A percentile compares a stretch with the other conserved stretches of the same genome.
Conservation (phyloP, 2,888 invertebrate genomes). For the Ormia ochracea region DNA sequence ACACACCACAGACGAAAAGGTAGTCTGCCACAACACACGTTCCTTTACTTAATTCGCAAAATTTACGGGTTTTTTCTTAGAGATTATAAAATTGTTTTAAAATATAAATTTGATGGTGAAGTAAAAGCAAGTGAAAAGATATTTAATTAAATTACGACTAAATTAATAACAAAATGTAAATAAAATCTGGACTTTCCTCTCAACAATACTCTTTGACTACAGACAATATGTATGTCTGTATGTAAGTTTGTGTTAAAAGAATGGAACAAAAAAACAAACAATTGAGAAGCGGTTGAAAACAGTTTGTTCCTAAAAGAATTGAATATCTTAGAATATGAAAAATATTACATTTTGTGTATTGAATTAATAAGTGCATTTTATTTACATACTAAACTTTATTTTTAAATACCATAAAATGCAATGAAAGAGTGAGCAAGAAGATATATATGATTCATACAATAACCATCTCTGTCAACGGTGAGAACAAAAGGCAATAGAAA, state of each 20-base stretch:
- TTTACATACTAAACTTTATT: slow-evolving; percentile 15
- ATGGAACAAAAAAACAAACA: background rate
- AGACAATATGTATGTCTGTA: slow-evolving; percentile 1
- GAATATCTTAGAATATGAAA: background rate
- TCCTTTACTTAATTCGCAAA: slow-evolving; percentile 64
- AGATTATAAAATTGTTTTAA: slow-evolving; percentile 33
- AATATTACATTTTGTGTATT: background rate
- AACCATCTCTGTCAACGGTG: slow-evolving; percentile 10
- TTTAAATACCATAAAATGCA: slow-evolving; percentile 2
- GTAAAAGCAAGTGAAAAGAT: slow-evolving; percentile 3
- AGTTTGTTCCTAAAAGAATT: background rate
- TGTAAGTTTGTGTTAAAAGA: background rate
- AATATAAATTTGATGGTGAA: slow-evolving; percentile 55
- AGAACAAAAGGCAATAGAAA: slow-evolving; percentile 3
- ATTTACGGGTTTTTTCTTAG: slow-evolving; percentile 36
- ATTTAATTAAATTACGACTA: background rate
- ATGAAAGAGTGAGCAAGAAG: slow-evolving; percentile 16
- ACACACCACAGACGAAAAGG: slow-evolving; percentile 62
- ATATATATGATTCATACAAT: background rate
- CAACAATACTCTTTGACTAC: background rate
- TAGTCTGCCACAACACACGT: slow-evolving; percentile 69
- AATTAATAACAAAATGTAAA: slow-evolving; percentile 6
- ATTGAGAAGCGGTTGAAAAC: background rate
- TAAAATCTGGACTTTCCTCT: slow-evolving; percentile 5
- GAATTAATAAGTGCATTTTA: background rate